Evolutionary conservation across 1,140 invertebrate genomes (phyloP).

Genomic region (Sinella curviseta): DNA sequence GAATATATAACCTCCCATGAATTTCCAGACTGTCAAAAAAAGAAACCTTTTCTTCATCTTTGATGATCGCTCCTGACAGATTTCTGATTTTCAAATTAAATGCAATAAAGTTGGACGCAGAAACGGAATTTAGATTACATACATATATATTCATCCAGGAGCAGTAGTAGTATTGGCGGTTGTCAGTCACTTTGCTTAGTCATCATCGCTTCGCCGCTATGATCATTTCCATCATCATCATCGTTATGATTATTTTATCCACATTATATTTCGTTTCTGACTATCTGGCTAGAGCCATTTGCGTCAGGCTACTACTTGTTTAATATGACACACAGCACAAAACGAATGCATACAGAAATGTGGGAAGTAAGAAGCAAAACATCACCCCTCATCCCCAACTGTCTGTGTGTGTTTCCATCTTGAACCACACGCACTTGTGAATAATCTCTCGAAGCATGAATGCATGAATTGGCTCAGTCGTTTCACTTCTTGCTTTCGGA

Average conservation of each 20-base stretch:
- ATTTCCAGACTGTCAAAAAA: slow-evolving; percentile 22
- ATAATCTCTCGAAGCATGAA: background rate
- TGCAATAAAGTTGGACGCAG: slow-evolving; percentile 7
- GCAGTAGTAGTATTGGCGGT: background rate
- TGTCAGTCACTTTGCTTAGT: background rate
- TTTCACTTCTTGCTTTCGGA: too few relatives aligned
- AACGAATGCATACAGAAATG: too few relatives aligned
- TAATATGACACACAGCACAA: too few relatives aligned
- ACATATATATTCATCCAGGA: background rate
- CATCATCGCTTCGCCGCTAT: background rate
- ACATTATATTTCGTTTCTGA: too few relatives aligned
- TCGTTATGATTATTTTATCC: background rate
- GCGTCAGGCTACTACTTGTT: too few relatives aligned
- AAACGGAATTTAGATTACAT: slow-evolving; percentile 9
- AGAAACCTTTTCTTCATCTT: background rate
- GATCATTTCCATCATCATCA: background rate
- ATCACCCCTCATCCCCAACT: background rate
- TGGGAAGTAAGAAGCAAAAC: too few relatives aligned
- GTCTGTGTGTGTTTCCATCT: background rate
- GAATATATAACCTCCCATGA: slow-evolving; percentile 3
- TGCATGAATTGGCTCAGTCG: background rate
- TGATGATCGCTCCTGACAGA: slow-evolving; percentile 14
- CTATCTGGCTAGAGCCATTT: too few relatives aligned
- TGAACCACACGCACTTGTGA: background rate
- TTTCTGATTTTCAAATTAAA: slow-evolving; percentile 23